Evolutionary conservation across 2,113 vertebrate species (phyloP).

Genomic region (Neodon shergylaensis): DNA sequence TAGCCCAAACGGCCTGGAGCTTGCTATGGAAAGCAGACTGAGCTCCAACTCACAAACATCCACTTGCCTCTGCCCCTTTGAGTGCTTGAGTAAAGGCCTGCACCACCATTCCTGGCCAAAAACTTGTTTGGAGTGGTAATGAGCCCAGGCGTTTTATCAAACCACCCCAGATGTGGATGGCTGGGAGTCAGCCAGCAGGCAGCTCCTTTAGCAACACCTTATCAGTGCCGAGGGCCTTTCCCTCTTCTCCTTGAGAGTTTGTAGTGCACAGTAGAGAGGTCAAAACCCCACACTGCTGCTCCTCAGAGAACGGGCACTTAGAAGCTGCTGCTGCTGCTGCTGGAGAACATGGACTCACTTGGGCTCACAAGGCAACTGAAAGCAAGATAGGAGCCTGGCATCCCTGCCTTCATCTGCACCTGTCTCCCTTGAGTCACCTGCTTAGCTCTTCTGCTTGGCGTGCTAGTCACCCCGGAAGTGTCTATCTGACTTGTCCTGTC

Average conservation of each 20-base stretch:
- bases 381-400: background rate
- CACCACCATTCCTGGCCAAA: background rate
- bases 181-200: background rate
- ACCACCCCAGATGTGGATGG: background rate
- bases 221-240: background rate
- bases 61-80: background rate
- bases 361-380: background rate
- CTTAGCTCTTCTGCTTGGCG: background rate
- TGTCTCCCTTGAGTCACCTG: background rate
- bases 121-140: constrained; percentile 25
- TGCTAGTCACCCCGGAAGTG: too few relatives aligned
- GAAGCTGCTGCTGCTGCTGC: background rate
- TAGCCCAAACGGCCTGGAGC: background rate
- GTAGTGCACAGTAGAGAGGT: background rate
- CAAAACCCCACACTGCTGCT: background rate
- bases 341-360: background rate
- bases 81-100: background rate
- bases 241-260: background rate
- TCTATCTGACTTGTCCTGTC: background rate
- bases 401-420: background rate
- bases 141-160: constrained; percentile 50
- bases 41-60: background rate
- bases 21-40: background rate
- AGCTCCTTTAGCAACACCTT: background rate
- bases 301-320: background rate